Evolutionary conservation across 1,140 invertebrate genomes (phyloP).

Genomic region (Diorhabda sublineata): DNA sequence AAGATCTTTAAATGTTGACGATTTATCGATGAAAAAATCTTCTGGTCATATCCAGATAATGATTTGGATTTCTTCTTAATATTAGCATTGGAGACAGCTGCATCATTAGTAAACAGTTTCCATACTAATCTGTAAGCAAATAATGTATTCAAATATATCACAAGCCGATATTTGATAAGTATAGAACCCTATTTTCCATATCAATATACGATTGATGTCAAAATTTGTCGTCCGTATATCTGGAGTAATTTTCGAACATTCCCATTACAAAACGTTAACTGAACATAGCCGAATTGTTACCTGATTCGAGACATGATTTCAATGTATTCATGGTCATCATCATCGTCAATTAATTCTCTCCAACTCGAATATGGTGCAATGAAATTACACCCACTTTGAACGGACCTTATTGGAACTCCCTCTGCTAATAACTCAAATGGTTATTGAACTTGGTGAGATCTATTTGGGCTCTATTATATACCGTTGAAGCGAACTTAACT

Average conservation of each 20-base stretch:
- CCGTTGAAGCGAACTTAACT: neutral
- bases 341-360: neutral
- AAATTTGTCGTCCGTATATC: too few species aligned
- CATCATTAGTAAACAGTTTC: too few species aligned
- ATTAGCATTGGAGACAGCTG: too few species aligned
- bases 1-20: too few species aligned
- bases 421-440: slow-evolving; percentile 2
- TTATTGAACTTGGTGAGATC: neutral
- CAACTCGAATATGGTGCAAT: neutral
- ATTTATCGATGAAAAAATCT: too few species aligned
- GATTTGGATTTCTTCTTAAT: too few species aligned
- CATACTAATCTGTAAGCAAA: too few species aligned
- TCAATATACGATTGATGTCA: too few species aligned
- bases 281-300: slow-evolving; percentile 2
- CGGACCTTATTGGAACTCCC: slow-evolving; percentile 1
- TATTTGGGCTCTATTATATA: slow-evolving; percentile 1
- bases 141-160: too few species aligned
- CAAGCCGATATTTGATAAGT: too few species aligned
- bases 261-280: neutral
- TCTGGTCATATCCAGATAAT: too few species aligned
- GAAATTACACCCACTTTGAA: slow-evolving; percentile 2
- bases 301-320: neutral
- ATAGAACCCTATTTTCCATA: too few species aligned
- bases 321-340: slow-evolving; percentile 2
- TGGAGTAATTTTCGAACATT: neutral